Evolutionary conservation across 2,888 invertebrate species (phyloP), one percentile per base, ranked within the genome.

Genomic region (Drosophila acutilabella): DNA sequence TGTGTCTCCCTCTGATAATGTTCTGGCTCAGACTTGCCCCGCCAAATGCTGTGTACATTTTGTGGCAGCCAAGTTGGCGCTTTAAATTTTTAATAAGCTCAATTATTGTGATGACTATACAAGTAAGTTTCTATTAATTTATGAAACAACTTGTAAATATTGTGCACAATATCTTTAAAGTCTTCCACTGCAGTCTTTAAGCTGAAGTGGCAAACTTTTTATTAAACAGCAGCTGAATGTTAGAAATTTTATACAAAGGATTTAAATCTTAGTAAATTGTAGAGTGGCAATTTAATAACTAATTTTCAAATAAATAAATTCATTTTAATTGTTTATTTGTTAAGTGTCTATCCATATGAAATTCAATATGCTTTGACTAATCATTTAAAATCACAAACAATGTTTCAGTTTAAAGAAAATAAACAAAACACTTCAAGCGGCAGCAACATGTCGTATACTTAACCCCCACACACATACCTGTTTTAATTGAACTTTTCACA

Each of bases 21-120:
- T 42, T 7, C 40, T 50, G 44, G 1, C 57, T 33, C 16, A 16
- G 16, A 40, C 33, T 48, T 48, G 30, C 13, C 45, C 45, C 54
- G 20, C 38, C 40, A 74, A 77, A 73, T 74, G 62, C 59, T 71
- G 71, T 74, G 74, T 75, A 75, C 64, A 78, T 81, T 83, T 74
- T 61, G 69, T n/a, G 69, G 54, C 44, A 64, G 64, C 10, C 40
- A 62, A 78, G 65, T 76, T 74, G 59, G 64, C 67, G 68, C 4
- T 69, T 78, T 75, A 65, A 65, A 84, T 84, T 82, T 82, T 84
- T 85, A 82, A 84, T 68, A 68, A 80, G 80, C 64, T 26, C 86
- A 78, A 88, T 88, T 85, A 88, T 84, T 75, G 67, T 54, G 74
- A 69, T 79, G 80, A 72, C 71, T 68, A 57, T 65, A 60, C 73